These are phyloP conservation scores for Petrocephalus schoutedeni DNA, from an alignment of 2,797 vertebrate genomes.

Conservation along the genomic window DNA sequence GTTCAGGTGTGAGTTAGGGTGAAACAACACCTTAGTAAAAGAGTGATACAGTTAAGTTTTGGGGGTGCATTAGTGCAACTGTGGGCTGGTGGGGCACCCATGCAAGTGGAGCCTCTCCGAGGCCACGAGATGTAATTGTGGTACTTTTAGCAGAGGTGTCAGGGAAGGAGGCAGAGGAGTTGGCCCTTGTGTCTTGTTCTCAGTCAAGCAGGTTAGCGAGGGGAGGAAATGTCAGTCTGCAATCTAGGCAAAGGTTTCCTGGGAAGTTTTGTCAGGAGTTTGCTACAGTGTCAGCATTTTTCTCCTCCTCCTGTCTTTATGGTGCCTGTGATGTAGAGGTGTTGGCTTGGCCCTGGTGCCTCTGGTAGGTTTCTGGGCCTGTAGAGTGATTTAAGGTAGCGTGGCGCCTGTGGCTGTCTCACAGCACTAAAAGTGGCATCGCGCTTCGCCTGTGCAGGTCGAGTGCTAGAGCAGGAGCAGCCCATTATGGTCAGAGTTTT, in stretches of 20 bases:
- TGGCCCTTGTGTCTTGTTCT: constrained; percentile 53
- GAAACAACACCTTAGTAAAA: not conserved
- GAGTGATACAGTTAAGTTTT: not conserved
- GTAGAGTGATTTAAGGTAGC: constrained; percentile 46
- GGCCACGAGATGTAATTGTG: constrained; percentile 42
- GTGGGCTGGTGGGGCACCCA: not conserved
- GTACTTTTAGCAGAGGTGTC: constrained; percentile 49
- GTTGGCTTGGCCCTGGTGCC: constrained; percentile 17
- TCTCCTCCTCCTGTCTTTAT: not conserved
- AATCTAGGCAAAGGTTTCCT: constrained; percentile 56
- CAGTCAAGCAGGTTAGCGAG: constrained; percentile 51
- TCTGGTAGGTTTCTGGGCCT: constrained; percentile 22
- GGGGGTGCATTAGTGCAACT: not conserved
- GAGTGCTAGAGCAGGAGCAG: constrained; percentile 41
- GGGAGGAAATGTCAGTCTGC: constrained; percentile 65
- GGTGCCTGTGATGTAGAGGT: constrained; percentile 35
- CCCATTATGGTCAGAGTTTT: constrained; percentile 58
- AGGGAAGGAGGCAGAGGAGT: constrained; percentile 27
- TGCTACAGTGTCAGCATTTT: constrained; percentile 57
- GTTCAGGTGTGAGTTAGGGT: not conserved
- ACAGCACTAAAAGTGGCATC: constrained; percentile 21
- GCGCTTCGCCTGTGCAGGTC: constrained; percentile 34
- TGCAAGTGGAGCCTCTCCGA: constrained; percentile 31
- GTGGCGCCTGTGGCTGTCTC: constrained; percentile 35
- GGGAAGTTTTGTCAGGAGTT: constrained; percentile 43